Evolutionary conservation across 37 sponge, comb jelly and placozoan genomes (phyloP).

Genomic region (Aplysina aerophoba): DNA sequence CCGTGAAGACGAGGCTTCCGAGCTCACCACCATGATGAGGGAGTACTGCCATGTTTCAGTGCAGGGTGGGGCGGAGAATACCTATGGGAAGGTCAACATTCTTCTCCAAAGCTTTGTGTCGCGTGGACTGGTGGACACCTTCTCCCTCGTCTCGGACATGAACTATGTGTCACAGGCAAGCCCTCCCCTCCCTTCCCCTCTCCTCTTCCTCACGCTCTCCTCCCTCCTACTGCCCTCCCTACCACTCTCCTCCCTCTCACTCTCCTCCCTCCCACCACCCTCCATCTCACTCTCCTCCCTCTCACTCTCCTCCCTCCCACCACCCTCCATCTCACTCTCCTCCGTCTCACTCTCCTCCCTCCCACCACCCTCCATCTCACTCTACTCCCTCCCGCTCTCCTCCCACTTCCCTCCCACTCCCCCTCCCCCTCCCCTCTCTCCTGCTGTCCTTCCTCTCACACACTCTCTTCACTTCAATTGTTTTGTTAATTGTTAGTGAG

Average conservation of each 20-base stretch:
- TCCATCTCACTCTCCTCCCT: neutral
- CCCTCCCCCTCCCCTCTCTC: neutral
- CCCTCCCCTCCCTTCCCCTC: neutral
- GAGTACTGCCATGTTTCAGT: conserved; percentile 57
- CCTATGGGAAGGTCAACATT: conserved; percentile 95
- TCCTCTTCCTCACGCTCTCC: conserved; percentile 1
- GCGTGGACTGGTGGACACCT: conserved; percentile 68
- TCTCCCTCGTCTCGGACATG: conserved; percentile 95
- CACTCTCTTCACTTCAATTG: too few relatives aligned
- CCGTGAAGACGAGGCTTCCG: conserved; percentile 90
- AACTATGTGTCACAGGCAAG: conserved; percentile 89
- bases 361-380: neutral
- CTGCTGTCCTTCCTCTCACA: too few relatives aligned
- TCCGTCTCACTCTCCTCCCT: neutral
- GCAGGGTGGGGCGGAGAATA: conserved; percentile 85
- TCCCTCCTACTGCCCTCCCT: neutral
- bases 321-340: neutral
- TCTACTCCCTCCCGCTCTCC: neutral
- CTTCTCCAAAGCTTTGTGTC: conserved; percentile 91
- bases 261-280: neutral
- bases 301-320: neutral
- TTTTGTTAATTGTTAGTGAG: too few relatives aligned
- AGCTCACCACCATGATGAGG: conserved; percentile 55
- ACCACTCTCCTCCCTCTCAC: neutral
- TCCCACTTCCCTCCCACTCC: neutral